phyloP scores from a whole-genome alignment of 2,113 vertebrate genomes.

The Mesembrinibis cayennensis region DNA sequence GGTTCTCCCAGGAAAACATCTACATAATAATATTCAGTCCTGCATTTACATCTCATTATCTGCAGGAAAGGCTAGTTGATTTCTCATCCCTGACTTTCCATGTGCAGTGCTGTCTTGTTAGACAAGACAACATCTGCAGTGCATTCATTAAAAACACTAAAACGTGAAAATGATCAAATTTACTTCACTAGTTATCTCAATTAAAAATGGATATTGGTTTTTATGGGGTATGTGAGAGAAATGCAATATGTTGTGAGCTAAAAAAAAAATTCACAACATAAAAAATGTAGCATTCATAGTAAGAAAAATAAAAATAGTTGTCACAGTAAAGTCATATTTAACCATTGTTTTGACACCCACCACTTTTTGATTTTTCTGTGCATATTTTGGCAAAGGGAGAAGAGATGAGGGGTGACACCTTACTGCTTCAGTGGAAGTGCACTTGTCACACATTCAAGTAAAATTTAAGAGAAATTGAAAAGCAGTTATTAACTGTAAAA shows the following conservation, averaged over 20 bases:
- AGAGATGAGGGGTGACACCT: not conserved
- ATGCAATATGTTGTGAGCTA: not conserved
- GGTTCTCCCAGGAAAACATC: not conserved
- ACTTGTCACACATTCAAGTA: not conserved
- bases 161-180: not conserved
- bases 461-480: not conserved
- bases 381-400: not conserved
- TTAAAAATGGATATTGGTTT: not conserved
- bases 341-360: not conserved
- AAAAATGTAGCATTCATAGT: not conserved
- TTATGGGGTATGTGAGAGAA: not conserved
- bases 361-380: not conserved
- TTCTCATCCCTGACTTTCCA: not conserved
- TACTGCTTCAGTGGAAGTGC: not conserved
- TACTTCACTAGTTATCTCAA: not conserved
- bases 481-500: not conserved
- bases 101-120: not conserved
- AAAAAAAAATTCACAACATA: not conserved
- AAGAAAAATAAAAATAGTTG: not conserved
- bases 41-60: constrained; percentile 4
- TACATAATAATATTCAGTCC: not conserved
- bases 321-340: not conserved
- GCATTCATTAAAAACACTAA: not conserved
- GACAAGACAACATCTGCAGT: not conserved
- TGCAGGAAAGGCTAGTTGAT: not conserved